phyloP scores from a whole-genome alignment of 2,888 invertebrate species.

The Hoplodrina ambigua region DNA sequence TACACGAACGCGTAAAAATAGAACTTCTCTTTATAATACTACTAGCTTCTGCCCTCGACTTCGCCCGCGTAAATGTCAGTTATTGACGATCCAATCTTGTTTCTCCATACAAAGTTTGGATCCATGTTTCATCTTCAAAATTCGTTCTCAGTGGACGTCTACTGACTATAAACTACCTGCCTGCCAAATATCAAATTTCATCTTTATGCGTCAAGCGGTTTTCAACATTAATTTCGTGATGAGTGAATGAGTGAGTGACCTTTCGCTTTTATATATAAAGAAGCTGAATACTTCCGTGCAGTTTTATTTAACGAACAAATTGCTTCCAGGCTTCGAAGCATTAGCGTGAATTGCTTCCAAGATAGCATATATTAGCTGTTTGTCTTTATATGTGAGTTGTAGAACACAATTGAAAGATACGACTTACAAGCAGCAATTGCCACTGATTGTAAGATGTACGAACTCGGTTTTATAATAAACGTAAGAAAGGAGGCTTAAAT shows the following conservation, averaged over 20 bases:
- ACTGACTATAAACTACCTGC: no score
- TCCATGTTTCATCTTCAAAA: no score
- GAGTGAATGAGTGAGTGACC: no score
- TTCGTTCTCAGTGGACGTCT: no score
- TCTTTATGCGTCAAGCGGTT: no score
- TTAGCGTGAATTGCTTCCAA: constrained; percentile 37
- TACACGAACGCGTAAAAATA: background rate
- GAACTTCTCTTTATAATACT: constrained; percentile 6
- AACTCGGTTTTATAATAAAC: constrained; percentile 7
- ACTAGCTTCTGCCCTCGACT: no score
- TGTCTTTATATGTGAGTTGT: constrained; percentile 21
- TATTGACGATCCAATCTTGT: no score
- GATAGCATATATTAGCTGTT: constrained; percentile 23
- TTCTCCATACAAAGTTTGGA: no score
- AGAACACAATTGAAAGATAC: constrained; percentile 35
- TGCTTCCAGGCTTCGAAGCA: constrained; percentile 10
- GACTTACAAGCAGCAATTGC: constrained; percentile 24
- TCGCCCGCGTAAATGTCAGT: no score
- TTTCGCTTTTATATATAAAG: no score
- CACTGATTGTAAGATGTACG: constrained; percentile 14
- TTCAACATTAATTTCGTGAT: no score
- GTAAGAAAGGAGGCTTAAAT: background rate
- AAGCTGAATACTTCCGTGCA: background rate
- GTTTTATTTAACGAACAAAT: constrained; percentile 26
- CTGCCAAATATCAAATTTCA: no score